A percentile compares a stretch with the other conserved stretches of the same genome.
phyloP scores from a whole-genome alignment of 2,797 vertebrate species.

The Sciaenops ocellatus region DNA sequence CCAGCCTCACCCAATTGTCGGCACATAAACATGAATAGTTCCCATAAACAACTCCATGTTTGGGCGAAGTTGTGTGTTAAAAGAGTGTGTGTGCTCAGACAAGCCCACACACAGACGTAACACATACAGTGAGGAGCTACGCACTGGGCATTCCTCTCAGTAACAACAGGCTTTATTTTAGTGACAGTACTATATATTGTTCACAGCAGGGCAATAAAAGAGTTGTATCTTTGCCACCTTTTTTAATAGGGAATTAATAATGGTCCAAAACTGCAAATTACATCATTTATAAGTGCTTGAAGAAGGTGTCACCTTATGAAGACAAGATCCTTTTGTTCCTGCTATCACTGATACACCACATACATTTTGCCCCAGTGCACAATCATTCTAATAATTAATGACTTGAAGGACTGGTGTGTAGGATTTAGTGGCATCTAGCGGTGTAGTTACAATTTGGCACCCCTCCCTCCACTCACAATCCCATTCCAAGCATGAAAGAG shows the following conservation, averaged over 20 bases:
- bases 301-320: background rate
- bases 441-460: no score
- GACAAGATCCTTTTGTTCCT: background rate
- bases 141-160: conserved; percentile 33
- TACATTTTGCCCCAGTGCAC: background rate
- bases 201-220: conserved; percentile 31
- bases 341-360: background rate
- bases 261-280: background rate
- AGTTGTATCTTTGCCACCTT: conserved; percentile 3
- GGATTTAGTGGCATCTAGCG: no score
- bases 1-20: conserved; percentile 72
- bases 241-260: conserved; percentile 16
- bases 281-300: background rate
- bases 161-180: conserved; percentile 33
- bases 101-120: conserved; percentile 75
- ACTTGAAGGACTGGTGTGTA: no score
- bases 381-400: no score
- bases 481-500: no score
- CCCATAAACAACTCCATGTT: conserved; percentile 82
- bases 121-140: conserved; percentile 38
- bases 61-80: conserved; percentile 62
- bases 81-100: conserved; percentile 37
- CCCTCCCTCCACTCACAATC: no score
- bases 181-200: conserved; percentile 30
- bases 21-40: conserved; percentile 77